phyloP scores from a whole-genome alignment of 2,113 vertebrate genomes.

The Pachypanchax playfairii region DNA sequence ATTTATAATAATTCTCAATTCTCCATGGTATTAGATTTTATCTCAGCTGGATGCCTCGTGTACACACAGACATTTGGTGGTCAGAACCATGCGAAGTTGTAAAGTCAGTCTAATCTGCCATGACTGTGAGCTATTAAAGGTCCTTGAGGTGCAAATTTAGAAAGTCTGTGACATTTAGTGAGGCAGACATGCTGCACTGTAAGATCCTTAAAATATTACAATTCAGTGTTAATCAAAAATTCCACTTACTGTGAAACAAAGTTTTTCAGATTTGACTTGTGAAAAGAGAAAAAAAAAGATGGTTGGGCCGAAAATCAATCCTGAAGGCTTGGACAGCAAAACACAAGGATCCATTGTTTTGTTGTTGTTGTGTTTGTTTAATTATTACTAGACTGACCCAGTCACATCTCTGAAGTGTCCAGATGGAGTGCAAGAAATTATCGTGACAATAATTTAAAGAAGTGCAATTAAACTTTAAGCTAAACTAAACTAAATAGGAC shows the following conservation, averaged over 20 bases:
- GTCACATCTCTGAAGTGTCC: neutral
- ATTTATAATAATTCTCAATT: neutral
- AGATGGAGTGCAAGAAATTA: neutral
- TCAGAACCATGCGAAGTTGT: neutral
- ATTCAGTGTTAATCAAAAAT: conserved; percentile 16
- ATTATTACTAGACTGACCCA: neutral
- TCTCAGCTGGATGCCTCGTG: neutral
- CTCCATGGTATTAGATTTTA: neutral
- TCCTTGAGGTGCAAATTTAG: conserved; percentile 25
- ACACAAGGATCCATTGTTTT: neutral
- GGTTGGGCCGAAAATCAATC: neutral
- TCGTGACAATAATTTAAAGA: neutral
- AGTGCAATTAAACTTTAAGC: neutral
- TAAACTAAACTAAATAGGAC: neutral
- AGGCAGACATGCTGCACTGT: conserved; percentile 3
- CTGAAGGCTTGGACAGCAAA: neutral
- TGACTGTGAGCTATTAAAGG: conserved; percentile 22
- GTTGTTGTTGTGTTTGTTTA: neutral
- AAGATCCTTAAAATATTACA: conserved; percentile 20
- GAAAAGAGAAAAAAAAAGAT: too few species aligned
- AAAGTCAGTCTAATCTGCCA: conserved; percentile 32
- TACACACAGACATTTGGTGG: conserved; percentile 6
- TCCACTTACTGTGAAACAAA: conserved; percentile 1
- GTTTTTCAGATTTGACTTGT: neutral
- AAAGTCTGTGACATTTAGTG: conserved; percentile 45